These are phyloP conservation scores for Tyria jacobaeae DNA, from an alignment of 2,888 invertebrate genomes.

Conservation along the genomic window DNA sequence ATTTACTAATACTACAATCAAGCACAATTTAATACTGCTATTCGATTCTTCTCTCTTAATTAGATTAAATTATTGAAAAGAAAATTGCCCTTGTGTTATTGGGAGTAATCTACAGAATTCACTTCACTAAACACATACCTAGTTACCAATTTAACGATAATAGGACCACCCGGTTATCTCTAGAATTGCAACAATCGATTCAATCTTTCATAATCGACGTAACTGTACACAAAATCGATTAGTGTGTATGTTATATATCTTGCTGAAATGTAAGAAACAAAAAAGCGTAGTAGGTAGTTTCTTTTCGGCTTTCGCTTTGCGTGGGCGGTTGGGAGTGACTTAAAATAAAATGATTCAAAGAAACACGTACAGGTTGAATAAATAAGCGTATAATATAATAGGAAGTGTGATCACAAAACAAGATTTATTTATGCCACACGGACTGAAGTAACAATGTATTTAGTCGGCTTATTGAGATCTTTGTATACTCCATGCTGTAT, in stretches of 20 bases:
- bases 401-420: slow-evolving; percentile 39
- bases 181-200: slow-evolving; percentile 57
- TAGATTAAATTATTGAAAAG: slow-evolving; percentile 23
- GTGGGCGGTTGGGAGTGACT: slow-evolving; percentile 67
- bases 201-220: slow-evolving; percentile 60
- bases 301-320: slow-evolving; percentile 58
- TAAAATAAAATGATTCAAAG: slow-evolving; percentile 68
- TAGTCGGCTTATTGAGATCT: slow-evolving; percentile 39
- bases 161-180: slow-evolving; percentile 38
- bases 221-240: slow-evolving; percentile 60
- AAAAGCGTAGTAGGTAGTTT: slow-evolving; percentile 58
- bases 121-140: slow-evolving; percentile 34
- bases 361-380: slow-evolving; percentile 79
- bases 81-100: slow-evolving; percentile 32
- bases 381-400: slow-evolving; percentile 56
- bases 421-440: slow-evolving; percentile 44
- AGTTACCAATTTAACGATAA: slow-evolving; percentile 41
- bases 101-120: slow-evolving; percentile 32
- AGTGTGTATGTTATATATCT: slow-evolving; percentile 42
- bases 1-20: slow-evolving; percentile 10
- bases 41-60: slow-evolving; percentile 13
- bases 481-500: slow-evolving; percentile 28
- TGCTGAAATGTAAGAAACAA: slow-evolving; percentile 43
- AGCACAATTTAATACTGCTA: slow-evolving; percentile 28
- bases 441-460: slow-evolving; percentile 40